phyloP scores from a whole-genome alignment of 2,113 vertebrate genomes.

The Enhydra lutris region DNA sequence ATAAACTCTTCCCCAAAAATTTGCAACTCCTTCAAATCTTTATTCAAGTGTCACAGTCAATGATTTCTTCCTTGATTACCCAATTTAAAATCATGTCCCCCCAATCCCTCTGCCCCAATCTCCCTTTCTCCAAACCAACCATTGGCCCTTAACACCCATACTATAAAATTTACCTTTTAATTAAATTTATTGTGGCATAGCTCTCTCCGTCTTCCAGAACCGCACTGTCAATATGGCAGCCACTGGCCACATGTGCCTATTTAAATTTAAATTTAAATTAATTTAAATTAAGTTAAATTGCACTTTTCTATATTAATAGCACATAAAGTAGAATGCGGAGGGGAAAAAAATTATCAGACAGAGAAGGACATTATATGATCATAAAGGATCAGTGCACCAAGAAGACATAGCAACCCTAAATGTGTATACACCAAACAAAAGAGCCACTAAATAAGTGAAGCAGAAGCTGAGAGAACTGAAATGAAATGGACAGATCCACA shows the following conservation, averaged over 20 bases:
- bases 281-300: conserved; percentile 47
- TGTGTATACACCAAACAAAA: neutral
- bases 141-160: conserved; percentile 2
- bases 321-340: conserved; percentile 23
- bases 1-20: neutral
- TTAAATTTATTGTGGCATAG: conserved; percentile 62
- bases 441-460: neutral
- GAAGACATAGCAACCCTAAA: conserved; percentile 3
- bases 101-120: neutral
- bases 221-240: conserved; percentile 45
- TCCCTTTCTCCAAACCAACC: neutral
- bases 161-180: conserved; percentile 60
- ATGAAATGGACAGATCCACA: conserved; percentile 6
- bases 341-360: conserved; percentile 29
- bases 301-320: neutral
- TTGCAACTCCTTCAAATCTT: neutral
- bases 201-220: conserved; percentile 58
- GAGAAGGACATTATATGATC: neutral
- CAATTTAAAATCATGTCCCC: neutral
- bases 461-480: conserved; percentile 1
- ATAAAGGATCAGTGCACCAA: conserved; percentile 11
- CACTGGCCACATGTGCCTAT: conserved; percentile 51
- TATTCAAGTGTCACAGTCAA: neutral
- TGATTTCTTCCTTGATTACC: conserved; percentile 10
- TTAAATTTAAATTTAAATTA: conserved; percentile 72